phyloP scores from a whole-genome alignment of 2,797 vertebrate species.

The Muraenolepis orangiensis region DNA sequence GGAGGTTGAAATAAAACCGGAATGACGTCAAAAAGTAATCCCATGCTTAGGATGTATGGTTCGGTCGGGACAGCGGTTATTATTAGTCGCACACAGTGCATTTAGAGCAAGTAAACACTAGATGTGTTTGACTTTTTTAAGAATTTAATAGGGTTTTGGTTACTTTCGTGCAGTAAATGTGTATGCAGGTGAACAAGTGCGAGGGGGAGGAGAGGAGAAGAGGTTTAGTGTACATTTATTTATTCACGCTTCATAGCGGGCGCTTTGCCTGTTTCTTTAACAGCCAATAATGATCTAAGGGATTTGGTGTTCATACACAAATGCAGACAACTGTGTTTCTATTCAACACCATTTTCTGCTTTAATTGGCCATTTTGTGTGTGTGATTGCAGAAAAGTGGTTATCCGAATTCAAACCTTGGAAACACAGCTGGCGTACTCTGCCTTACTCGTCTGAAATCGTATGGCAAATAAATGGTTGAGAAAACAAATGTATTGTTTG shows the following conservation, averaged over 20 bases:
- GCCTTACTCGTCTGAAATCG: not conserved
- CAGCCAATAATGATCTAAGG: not conserved
- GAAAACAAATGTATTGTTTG: not conserved
- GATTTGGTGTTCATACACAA: not conserved
- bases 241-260: not conserved
- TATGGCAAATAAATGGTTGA: not conserved
- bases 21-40: not conserved
- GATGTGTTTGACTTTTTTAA: constrained; percentile 34
- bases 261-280: not conserved
- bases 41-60: not conserved
- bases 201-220: too few relatives aligned
- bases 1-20: constrained; percentile 1
- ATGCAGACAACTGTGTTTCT: not conserved
- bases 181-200: not conserved
- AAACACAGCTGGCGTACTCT: not conserved
- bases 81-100: not conserved
- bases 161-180: not conserved
- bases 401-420: not conserved
- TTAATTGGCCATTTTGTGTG: not conserved
- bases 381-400: not conserved
- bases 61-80: not conserved
- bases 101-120: constrained; percentile 9
- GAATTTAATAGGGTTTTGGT: not conserved
- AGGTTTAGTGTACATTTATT: not conserved
- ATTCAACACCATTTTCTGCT: not conserved